A percentile compares a stretch with the other conserved stretches of the same genome.
Evolutionary conservation across 2,797 vertebrate species (phyloP).

Genomic region (Premnoplex brunnescens): DNA sequence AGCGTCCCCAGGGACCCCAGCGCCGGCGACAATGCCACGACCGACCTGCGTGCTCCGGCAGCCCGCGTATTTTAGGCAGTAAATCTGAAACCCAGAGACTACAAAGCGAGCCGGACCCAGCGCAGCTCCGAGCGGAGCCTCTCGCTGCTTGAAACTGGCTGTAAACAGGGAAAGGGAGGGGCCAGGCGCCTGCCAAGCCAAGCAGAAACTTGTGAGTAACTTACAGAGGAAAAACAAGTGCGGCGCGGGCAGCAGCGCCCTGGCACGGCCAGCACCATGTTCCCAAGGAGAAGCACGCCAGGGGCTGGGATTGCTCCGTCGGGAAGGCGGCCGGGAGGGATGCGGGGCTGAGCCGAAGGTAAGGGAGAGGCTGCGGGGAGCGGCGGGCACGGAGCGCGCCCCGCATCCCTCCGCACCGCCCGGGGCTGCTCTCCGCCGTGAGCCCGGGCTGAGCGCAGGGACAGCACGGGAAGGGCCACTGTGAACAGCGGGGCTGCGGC

Average conservation of each 20-base stretch:
- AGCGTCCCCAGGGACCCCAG: neutral
- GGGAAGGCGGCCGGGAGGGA: neutral
- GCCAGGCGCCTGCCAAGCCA: constrained; percentile 65
- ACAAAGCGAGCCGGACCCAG: neutral
- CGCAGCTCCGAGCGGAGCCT: neutral
- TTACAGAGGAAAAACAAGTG: constrained; percentile 69
- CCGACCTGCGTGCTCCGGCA: neutral
- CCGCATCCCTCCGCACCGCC: too few species aligned
- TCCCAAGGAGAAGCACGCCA: neutral
- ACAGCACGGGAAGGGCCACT: neutral
- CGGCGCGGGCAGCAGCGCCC: neutral
- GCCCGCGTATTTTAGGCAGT: neutral
- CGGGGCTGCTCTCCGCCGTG: too few species aligned
- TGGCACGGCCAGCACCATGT: neutral
- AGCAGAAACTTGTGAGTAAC: constrained; percentile 71
- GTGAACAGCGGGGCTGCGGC: neutral
- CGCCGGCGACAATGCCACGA: neutral
- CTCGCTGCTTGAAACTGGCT: constrained; percentile 35
- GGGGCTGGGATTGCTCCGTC: neutral
- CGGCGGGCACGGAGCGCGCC: neutral
- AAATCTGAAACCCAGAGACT: neutral
- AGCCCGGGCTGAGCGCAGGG: fast-evolving
- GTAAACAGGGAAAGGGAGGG: constrained; percentile 76
- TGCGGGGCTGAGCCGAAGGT: too few species aligned
- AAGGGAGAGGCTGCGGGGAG: neutral